phyloP scores from a whole-genome alignment of 2,113 vertebrate genomes.

The Triplophysa tibetana region DNA sequence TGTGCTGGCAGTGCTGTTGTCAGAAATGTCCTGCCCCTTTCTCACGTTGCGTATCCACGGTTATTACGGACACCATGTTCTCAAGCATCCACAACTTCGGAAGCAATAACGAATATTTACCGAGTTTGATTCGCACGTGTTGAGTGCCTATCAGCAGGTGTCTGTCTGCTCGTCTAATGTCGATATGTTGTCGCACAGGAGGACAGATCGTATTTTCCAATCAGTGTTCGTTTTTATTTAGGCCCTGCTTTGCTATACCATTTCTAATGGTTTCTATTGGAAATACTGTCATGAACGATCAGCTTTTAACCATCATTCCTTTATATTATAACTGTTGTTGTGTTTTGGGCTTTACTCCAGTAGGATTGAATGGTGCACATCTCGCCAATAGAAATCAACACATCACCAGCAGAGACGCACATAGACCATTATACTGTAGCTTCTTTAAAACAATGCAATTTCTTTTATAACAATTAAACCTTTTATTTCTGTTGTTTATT shows the following conservation, averaged over 20 bases:
- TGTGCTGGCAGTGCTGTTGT: conserved; percentile 1
- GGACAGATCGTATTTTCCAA: neutral
- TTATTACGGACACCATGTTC: conserved; percentile 32
- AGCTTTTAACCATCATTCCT: no score
- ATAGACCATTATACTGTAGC: no score
- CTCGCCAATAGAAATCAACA: no score
- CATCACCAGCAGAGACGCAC: no score
- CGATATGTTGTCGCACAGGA: neutral
- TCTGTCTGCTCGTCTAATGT: neutral
- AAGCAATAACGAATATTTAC: neutral
- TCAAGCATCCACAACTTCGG: neutral
- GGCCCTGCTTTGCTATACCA: neutral
- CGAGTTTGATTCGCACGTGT: neutral
- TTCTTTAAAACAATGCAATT: no score
- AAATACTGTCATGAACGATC: no score
- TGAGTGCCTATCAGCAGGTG: neutral
- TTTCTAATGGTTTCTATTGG: neutral
- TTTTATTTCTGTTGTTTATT: no score
- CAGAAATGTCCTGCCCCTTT: conserved; percentile 53
- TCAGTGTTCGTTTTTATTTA: neutral
- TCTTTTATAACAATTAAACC: no score
- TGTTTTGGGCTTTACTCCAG: neutral
- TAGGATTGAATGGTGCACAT: no score
- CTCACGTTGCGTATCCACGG: conserved; percentile 31
- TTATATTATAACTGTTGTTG: no score